Evolutionary conservation across 1,140 invertebrate genomes (phyloP).

Genomic region (Cheumatopsyche charites): DNA sequence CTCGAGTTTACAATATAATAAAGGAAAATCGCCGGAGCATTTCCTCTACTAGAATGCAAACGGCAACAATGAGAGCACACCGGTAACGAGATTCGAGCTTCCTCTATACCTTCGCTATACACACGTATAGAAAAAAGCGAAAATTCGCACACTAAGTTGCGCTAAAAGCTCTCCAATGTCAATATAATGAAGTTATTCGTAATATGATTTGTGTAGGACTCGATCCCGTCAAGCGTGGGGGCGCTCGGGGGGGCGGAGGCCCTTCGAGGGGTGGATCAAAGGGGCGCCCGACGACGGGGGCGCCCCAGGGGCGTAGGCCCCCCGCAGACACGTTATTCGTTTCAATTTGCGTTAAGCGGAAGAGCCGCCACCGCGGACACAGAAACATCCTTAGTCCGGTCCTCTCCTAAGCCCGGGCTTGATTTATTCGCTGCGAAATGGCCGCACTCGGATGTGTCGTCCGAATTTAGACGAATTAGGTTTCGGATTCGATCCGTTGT

Average conservation of each 20-base stretch:
- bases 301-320: neutral
- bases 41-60: too few species aligned
- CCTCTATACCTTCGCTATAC: neutral
- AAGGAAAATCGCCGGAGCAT: too few species aligned
- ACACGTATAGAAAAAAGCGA: neutral
- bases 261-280: conserved; percentile 29
- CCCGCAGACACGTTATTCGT: conserved; percentile 32
- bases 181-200: conserved; percentile 47
- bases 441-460: too few species aligned
- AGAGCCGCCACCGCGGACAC: conserved; percentile 19
- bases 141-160: conserved; percentile 26
- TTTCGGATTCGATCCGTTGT: too few species aligned
- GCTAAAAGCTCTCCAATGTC: conserved; percentile 47
- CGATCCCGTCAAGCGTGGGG: conserved; percentile 26
- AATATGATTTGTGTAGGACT: conserved; percentile 46
- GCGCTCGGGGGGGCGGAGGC: neutral
- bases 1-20: too few species aligned
- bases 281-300: conserved; percentile 11
- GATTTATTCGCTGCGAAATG: too few species aligned
- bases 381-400: conserved; percentile 13
- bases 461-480: too few species aligned
- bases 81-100: conserved; percentile 13
- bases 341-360: conserved; percentile 33
- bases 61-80: neutral
- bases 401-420: neutral